A percentile compares a stretch with the other conserved stretches of the same genome.
Evolutionary conservation across 2,797 vertebrate species (phyloP).

Genomic region (Bufotes viridis): DNA sequence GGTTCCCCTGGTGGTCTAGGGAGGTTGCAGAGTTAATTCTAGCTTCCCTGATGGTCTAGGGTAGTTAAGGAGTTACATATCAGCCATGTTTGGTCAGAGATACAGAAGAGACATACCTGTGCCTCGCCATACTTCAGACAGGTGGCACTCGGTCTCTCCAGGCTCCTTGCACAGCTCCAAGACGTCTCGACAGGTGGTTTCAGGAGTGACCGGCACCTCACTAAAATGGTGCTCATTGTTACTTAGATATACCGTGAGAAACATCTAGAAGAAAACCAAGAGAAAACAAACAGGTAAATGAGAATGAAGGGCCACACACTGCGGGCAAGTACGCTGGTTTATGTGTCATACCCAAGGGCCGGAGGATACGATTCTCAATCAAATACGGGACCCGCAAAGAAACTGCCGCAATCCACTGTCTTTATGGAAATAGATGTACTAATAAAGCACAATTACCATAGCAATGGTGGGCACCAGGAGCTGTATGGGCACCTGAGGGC

Average conservation of each 20-base stretch:
- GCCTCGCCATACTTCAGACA: slow-evolving; percentile 93
- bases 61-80: background rate
- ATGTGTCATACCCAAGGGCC: background rate
- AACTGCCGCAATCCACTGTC: too few relatives aligned
- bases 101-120: slow-evolving; percentile 79
- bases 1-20: too few relatives aligned
- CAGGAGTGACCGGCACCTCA: slow-evolving; percentile 94
- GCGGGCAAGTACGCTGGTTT: background rate
- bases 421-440: too few relatives aligned
- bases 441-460: background rate
- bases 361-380: background rate
- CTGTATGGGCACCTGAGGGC: too few relatives aligned
- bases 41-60: background rate
- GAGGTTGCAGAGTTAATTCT: too few relatives aligned
- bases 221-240: slow-evolving; percentile 98
- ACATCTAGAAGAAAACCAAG: slow-evolving; percentile 80
- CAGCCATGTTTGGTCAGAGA: too few relatives aligned
- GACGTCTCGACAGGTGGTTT: slow-evolving; percentile 91
- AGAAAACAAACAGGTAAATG: background rate
- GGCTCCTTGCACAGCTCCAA: slow-evolving; percentile 96
- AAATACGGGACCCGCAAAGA: background rate
- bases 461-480: background rate
- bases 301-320: background rate
- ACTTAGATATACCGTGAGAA: slow-evolving; percentile 98
- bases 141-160: slow-evolving; percentile 88